A percentile compares a stretch with the other conserved stretches of the same genome.
Conservation (phyloP, 1,140 invertebrate genomes). For the Cryptotermes secundus region DNA sequence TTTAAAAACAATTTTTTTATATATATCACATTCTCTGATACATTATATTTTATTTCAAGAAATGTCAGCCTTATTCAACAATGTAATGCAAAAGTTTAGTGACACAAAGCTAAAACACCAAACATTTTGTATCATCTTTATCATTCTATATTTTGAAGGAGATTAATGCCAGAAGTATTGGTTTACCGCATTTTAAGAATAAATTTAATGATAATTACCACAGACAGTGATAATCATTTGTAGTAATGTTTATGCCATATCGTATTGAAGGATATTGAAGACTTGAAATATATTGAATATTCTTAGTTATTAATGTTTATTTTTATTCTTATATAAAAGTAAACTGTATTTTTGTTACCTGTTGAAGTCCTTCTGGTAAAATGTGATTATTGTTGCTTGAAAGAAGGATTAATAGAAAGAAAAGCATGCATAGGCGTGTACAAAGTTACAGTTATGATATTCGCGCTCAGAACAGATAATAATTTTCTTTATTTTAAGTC, state of each 20-base stretch:
- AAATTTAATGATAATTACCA: not conserved
- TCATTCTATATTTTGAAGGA: too few relatives aligned
- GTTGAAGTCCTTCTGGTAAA: not conserved
- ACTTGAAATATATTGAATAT: not conserved
- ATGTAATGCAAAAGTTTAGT: too few relatives aligned
- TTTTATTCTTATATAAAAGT: not conserved
- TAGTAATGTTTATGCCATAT: not conserved
- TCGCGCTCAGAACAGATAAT: too few relatives aligned
- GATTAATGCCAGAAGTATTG: not conserved
- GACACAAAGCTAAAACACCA: not conserved
- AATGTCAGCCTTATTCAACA: too few relatives aligned
- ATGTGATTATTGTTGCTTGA: not conserved
- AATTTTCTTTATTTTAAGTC: too few relatives aligned
- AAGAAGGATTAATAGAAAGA: not conserved
- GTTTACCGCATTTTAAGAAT: not conserved
- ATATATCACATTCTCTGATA: too few relatives aligned
- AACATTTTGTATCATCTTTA: not conserved
- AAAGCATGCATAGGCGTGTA: not conserved
- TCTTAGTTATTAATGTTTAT: not conserved
- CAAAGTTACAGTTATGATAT: too few relatives aligned
- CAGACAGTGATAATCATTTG: not conserved
- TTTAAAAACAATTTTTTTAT: too few relatives aligned
- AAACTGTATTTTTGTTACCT: not conserved
- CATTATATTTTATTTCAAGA: too few relatives aligned
- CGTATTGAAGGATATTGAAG: not conserved